Base-by-base conservation (phyloP, 2,888 invertebrate genomes). In the Andricus quercusramuli region DNA sequence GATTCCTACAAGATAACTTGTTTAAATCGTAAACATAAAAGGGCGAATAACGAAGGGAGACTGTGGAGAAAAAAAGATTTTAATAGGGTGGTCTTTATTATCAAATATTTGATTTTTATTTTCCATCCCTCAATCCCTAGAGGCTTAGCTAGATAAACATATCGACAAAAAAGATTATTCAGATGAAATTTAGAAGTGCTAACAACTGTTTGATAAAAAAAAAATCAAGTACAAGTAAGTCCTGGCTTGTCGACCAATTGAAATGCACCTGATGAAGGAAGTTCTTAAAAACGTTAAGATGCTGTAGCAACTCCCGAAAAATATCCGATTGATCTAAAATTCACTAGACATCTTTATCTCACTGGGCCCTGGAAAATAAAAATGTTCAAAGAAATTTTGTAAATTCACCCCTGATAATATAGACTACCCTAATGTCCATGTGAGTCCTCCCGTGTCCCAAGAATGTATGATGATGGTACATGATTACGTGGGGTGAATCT, bases 381-480 rank as follows among this genome's bases (percentile, higher is more conserved):
- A 47, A 17, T 47, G 0, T 17, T 17, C 4, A 67, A 67, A 13
- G 5, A 67, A 59, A 59, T 22, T 2, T 22, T 59, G 59, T 0
- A 22, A 22, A 59, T 22, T 59, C n/a, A 59, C 3, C 22, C 59
- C 11, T 59, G 59, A 59, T 59, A 59, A 59, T 59, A 59, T 59
- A 22, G 59, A 59, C 59, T 59, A 59, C 59, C 59, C 22, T 22
- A 59, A 59, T 59, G 59, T 59, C 59, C 59, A 64, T 64, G 64
- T 64, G 64, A 64, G 15, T 29, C 25, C 64, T 29, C 25, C 64
- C 64, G 64, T 25, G 64, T 64, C 59, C 59, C 3, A 9, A 6
- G 66, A 66, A 22, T 32, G 66, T 51, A 64, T 4, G 22, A 64
- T 4, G 22, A 80, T 77, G 79, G 80, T 81, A 80, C 80, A 79